phyloP scores from a whole-genome alignment of 2,888 invertebrate species.

The Heliothis peltigera region DNA sequence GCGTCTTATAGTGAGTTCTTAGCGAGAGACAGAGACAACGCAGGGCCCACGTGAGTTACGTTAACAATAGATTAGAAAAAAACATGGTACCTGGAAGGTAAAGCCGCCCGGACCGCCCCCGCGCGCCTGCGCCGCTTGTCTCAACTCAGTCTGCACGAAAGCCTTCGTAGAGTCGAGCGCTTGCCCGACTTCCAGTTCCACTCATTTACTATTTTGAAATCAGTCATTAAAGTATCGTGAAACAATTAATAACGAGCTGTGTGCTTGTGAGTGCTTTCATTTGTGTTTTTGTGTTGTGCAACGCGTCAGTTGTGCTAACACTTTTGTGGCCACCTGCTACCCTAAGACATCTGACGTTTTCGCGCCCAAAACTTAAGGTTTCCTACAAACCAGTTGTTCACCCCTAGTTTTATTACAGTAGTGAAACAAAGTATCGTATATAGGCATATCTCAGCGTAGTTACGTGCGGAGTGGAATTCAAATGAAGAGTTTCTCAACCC shows the following conservation, averaged over 20 bases:
- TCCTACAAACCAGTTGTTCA: conserved; percentile 52
- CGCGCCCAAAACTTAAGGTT: conserved; percentile 77
- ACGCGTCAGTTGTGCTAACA: conserved; percentile 69
- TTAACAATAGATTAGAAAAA: conserved; percentile 87
- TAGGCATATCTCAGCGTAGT: conserved; percentile 73
- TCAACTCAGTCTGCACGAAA: conserved; percentile 78
- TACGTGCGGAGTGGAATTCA: conserved; percentile 72
- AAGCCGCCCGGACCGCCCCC: conserved; percentile 76
- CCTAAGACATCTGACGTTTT: conserved; percentile 74
- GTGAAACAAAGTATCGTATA: conserved; percentile 55
- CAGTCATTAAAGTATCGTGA: conserved; percentile 39
- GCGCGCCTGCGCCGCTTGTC: conserved; percentile 68
- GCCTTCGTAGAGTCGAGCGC: conserved; percentile 76
- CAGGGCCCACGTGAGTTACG: conserved; percentile 83
- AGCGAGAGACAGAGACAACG: conserved; percentile 73
- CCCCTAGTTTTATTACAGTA: conserved; percentile 42
- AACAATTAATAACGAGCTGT: conserved; percentile 66
- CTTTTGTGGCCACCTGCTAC: conserved; percentile 76
- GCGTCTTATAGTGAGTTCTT: conserved; percentile 53
- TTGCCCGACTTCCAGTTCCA: conserved; percentile 49
- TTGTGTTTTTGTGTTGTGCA: conserved; percentile 69
- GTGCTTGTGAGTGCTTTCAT: conserved; percentile 62
- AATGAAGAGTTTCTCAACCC: conserved; percentile 77
- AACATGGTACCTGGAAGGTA: conserved; percentile 86
- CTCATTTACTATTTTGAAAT: conserved; percentile 43